These are phyloP conservation scores for Tenualosa ilisha DNA, from an alignment of 2,797 vertebrate species.

Conservation along the genomic window DNA sequence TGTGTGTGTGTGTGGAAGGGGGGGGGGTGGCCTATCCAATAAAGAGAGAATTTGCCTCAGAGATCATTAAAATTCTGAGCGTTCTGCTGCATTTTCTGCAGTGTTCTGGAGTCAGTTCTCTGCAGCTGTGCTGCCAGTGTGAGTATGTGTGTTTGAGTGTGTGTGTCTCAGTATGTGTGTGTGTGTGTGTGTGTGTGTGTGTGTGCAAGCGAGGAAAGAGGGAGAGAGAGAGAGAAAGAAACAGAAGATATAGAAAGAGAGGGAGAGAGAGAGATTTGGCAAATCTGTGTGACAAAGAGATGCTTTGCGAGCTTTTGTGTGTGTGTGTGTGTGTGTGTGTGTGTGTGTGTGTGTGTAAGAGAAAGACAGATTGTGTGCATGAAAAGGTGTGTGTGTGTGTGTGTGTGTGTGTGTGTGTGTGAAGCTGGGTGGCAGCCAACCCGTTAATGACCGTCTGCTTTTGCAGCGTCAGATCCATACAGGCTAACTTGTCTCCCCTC, in stretches of 20 bases:
- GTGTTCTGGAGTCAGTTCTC: neutral
- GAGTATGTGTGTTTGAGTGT: neutral
- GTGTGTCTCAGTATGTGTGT: neutral
- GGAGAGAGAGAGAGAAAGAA: no score
- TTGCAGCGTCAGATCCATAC: slow-evolving; percentile 46
- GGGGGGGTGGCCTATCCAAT: neutral
- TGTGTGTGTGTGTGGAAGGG: neutral
- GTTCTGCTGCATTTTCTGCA: neutral
- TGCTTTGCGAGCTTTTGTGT: no score
- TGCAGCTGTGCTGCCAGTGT: neutral
- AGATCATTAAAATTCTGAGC: neutral
- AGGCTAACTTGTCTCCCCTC: neutral
- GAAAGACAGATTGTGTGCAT: neutral
- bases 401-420: slow-evolving; percentile 1
- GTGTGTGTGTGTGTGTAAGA: neutral
- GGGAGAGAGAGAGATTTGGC: no score
- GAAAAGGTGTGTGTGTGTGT: neutral
- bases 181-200: slow-evolving; percentile 15
- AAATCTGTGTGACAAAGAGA: neutral
- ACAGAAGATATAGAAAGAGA: no score
- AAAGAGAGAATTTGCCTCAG: neutral
- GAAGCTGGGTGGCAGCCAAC: slow-evolving; percentile 39
- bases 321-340: neutral
- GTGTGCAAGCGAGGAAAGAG: neutral
- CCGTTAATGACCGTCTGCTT: slow-evolving; percentile 48